phyloP scores from a whole-genome alignment of 92 coral and sea anemone species.

The Epizoanthus stellaris region DNA sequence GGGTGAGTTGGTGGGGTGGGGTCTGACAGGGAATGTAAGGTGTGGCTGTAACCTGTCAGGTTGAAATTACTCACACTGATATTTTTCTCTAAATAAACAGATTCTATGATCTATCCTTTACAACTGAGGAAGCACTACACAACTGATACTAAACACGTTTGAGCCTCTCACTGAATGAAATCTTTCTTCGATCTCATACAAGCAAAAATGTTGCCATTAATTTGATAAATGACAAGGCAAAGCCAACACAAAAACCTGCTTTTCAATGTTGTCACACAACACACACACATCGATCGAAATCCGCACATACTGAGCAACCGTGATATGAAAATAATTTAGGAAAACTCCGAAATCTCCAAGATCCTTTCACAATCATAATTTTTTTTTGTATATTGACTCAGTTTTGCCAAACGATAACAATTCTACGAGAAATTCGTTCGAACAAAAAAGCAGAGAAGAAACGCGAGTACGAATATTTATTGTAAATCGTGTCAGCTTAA shows the following conservation, averaged over 20 bases:
- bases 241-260: not conserved
- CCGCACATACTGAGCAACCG: not conserved
- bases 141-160: not conserved
- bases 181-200: not conserved
- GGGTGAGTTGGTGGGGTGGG: constrained; percentile 15
- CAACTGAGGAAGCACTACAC: not conserved
- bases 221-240: not conserved
- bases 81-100: not conserved
- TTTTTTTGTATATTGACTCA: not conserved
- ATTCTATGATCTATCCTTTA: not conserved
- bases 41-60: constrained; percentile 24
- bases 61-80: not conserved
- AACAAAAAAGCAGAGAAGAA: not conserved
- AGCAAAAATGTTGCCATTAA: not conserved
- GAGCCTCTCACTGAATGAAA: too few relatives aligned
- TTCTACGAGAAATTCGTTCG: not conserved
- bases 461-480: not conserved
- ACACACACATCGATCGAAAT: not conserved
- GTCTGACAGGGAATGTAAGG: constrained; percentile 6
- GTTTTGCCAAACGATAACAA: not conserved
- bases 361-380: not conserved
- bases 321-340: not conserved
- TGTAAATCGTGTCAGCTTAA: not conserved
- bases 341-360: not conserved
- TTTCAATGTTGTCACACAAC: constrained; percentile 28